Percentiles rank a stretch among this genome's conserved stretches.
Evolutionary conservation across 2,888 invertebrate genomes (phyloP).

Genomic region (Eilema depressum): DNA sequence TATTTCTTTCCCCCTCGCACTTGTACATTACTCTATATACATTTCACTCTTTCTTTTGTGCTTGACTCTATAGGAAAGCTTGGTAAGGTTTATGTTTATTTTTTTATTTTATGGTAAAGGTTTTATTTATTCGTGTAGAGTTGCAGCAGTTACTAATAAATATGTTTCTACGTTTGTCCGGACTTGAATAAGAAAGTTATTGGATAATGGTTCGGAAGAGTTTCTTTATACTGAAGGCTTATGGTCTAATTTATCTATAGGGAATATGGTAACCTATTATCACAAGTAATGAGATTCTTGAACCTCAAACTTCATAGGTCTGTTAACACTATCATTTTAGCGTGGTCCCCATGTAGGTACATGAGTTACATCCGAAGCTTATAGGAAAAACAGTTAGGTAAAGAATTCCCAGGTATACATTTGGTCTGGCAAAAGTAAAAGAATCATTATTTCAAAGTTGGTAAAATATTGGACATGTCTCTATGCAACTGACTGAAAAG

Average conservation of each 20-base stretch:
- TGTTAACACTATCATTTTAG: background rate
- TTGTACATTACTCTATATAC: conserved; percentile 30
- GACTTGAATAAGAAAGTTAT: conserved; percentile 38
- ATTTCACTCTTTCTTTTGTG: conserved; percentile 71
- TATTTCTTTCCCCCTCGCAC: conserved; percentile 60
- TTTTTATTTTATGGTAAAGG: conserved; percentile 69
- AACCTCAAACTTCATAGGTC: background rate
- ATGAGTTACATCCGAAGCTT: no score
- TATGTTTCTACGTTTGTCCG: conserved; percentile 54
- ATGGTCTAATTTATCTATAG: background rate
- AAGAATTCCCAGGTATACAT: no score
- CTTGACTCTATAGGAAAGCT: conserved; percentile 74
- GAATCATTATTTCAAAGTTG: background rate
- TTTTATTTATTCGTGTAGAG: conserved; percentile 81
- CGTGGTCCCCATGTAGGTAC: no score
- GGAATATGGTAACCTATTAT: no score
- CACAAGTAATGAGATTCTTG: background rate
- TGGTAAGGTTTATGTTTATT: conserved; percentile 68
- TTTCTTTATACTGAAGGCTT: background rate
- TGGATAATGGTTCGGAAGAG: conserved; percentile 1
- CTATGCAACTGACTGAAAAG: no score
- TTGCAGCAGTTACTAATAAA: conserved; percentile 75
- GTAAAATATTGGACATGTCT: background rate
- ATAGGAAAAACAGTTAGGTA: no score
- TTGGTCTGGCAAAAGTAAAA: background rate